A percentile compares a stretch with the other conserved stretches of the same genome.
These are phyloP conservation scores for Meliscaeva auricollis DNA, from an alignment of 2,888 invertebrate species.

Conservation along the genomic window DNA sequence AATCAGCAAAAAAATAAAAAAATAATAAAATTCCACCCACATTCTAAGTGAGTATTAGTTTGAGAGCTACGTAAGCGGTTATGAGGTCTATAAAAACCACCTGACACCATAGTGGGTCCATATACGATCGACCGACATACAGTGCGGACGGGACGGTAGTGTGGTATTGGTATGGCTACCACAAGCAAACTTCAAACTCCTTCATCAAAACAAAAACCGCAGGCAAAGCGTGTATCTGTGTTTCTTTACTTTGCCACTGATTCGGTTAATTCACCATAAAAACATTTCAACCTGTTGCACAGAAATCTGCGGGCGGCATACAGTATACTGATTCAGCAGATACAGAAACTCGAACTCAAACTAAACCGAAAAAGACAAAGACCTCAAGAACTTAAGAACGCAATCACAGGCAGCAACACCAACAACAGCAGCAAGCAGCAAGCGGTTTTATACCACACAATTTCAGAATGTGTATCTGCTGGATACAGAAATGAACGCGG, in stretches of 20 bases:
- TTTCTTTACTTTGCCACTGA: slow-evolving; percentile 64
- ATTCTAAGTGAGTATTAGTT: slow-evolving; percentile 33
- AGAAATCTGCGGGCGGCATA: slow-evolving; percentile 65
- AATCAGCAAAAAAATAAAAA: slow-evolving; percentile 33
- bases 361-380: slow-evolving; percentile 39
- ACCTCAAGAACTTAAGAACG: slow-evolving; percentile 51
- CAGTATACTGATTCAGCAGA: slow-evolving; percentile 1
- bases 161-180: background rate
- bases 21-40: slow-evolving; percentile 74
- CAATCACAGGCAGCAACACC: slow-evolving; percentile 34
- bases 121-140: background rate
- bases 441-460: slow-evolving; percentile 27
- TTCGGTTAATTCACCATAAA: slow-evolving; percentile 74
- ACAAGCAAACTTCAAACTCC: background rate
- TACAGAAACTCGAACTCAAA: slow-evolving; percentile 47
- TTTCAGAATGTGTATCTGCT: slow-evolving; percentile 30
- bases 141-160: background rate
- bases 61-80: slow-evolving; percentile 56
- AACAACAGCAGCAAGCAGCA: slow-evolving; percentile 15
- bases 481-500: slow-evolving; percentile 54
- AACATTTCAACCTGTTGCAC: slow-evolving; percentile 75
- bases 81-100: slow-evolving; percentile 67
- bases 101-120: slow-evolving; percentile 47
- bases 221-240: background rate
- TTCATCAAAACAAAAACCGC: slow-evolving; percentile 16